A percentile compares a stretch with the other conserved stretches of the same genome.
Conservation (phyloP, 2,888 invertebrate species). For the Orchesellides sinensis region DNA sequence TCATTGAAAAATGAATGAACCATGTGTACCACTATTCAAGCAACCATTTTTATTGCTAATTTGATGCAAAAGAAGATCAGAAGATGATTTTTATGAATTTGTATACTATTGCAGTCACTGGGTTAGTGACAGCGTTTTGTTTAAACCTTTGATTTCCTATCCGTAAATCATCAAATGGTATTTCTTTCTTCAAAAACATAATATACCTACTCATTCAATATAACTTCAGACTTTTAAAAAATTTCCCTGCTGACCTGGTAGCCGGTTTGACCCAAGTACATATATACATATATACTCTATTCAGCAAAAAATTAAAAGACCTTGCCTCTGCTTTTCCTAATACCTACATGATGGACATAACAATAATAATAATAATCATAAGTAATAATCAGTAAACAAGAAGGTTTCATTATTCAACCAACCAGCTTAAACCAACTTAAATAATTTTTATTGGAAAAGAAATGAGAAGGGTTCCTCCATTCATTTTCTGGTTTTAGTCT, state of each 20-base stretch:
- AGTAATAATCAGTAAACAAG: slow-evolving; percentile 50
- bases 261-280: slow-evolving; percentile 69
- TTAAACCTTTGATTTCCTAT: no score
- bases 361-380: slow-evolving; percentile 24
- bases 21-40: no score
- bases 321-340: slow-evolving; percentile 39
- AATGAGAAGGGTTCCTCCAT: slow-evolving; percentile 19
- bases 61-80: neutral
- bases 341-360: slow-evolving; percentile 56
- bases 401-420: slow-evolving; percentile 16
- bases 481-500: slow-evolving; percentile 50
- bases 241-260: slow-evolving; percentile 70
- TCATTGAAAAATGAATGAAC: slow-evolving; percentile 50
- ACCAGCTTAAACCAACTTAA: slow-evolving; percentile 29
- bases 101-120: slow-evolving; percentile 2
- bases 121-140: slow-evolving; percentile 5
- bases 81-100: neutral
- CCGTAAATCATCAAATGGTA: no score
- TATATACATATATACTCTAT: slow-evolving; percentile 15
- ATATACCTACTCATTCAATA: no score
- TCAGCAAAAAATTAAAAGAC: neutral
- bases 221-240: slow-evolving; percentile 2
- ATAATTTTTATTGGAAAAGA: neutral
- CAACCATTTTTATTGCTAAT: neutral
- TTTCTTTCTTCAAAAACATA: no score